Evolutionary conservation across 2,888 invertebrate genomes (phyloP).

Genomic region (Macroteleia sp.): DNA sequence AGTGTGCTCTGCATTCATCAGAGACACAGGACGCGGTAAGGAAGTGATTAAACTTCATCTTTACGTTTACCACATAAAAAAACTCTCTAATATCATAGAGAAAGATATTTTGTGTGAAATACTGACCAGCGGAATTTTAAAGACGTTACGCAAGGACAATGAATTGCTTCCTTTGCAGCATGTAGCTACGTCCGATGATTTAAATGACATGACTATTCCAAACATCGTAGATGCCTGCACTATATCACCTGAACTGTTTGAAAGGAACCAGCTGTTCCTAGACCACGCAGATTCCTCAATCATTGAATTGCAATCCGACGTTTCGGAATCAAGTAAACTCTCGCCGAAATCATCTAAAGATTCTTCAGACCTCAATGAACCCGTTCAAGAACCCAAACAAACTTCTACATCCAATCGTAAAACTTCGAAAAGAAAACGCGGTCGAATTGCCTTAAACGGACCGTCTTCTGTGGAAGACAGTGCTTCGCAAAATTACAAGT

Average conservation of each 20-base stretch:
- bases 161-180: not conserved
- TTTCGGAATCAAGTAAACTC: no score
- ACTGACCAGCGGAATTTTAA: constrained; percentile 3
- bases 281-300: no score
- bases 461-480: constrained; percentile 38
- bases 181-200: not conserved
- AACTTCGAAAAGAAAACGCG: no score
- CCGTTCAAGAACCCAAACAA: no score
- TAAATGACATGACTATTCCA: constrained; percentile 53
- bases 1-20: constrained; percentile 35
- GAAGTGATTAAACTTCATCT: constrained; percentile 44
- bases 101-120: constrained; percentile 33
- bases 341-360: no score
- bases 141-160: not conserved
- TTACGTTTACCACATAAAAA: constrained; percentile 28
- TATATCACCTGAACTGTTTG: constrained; percentile 73
- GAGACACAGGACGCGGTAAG: constrained; percentile 45
- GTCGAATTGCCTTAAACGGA: constrained; percentile 74
- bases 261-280: constrained; percentile 42
- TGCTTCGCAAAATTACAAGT: constrained; percentile 70
- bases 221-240: constrained; percentile 75
- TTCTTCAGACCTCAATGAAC: no score
- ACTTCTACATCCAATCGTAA: no score
- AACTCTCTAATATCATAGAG: constrained; percentile 33
- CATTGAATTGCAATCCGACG: no score